Evolutionary conservation across 2,888 invertebrate species (phyloP).

Genomic region (Acleris literana): DNA sequence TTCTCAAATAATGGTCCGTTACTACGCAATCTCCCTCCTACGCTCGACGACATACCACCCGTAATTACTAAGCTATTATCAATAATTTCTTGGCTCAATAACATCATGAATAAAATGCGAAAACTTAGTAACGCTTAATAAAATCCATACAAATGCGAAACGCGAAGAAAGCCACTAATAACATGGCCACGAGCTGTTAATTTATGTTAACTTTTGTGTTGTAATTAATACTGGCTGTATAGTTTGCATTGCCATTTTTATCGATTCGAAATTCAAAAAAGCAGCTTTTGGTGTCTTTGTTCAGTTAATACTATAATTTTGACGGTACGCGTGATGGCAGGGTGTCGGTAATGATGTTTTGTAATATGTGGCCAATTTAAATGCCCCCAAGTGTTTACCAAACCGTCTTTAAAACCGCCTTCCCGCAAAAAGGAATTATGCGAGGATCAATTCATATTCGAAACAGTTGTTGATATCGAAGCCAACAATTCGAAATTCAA

Average conservation of each 20-base stretch:
- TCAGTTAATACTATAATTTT: constrained; percentile 66
- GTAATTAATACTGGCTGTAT: constrained; percentile 59
- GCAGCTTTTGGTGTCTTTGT: constrained; percentile 61
- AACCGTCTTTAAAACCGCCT: constrained; percentile 46
- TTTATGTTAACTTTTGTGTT: constrained; percentile 57
- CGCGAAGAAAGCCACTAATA: constrained; percentile 61
- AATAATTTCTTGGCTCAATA: constrained; percentile 31
- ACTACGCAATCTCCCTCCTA: constrained; percentile 28
- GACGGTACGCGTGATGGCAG: constrained; percentile 59
- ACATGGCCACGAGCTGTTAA: constrained; percentile 65
- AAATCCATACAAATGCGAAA: constrained; percentile 52
- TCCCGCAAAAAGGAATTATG: constrained; percentile 45
- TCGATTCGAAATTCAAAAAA: constrained; percentile 47
- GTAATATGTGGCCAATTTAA: constrained; percentile 62
- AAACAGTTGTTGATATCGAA: constrained; percentile 72
- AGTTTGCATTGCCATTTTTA: constrained; percentile 59
- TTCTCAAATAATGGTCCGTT: constrained; percentile 29
- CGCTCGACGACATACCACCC: constrained; percentile 24
- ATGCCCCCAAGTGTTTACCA: constrained; percentile 48
- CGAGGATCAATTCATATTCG: constrained; percentile 50
- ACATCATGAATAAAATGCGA: constrained; percentile 32
- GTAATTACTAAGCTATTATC: constrained; percentile 34
- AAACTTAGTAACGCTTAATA: constrained; percentile 37
- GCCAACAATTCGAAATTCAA: constrained; percentile 57
- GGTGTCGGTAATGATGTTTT: constrained; percentile 55